Evolutionary conservation across 2,113 vertebrate species (phyloP), one percentile per base, ranked within the genome.

Genomic region (Lipophrys pholis): DNA sequence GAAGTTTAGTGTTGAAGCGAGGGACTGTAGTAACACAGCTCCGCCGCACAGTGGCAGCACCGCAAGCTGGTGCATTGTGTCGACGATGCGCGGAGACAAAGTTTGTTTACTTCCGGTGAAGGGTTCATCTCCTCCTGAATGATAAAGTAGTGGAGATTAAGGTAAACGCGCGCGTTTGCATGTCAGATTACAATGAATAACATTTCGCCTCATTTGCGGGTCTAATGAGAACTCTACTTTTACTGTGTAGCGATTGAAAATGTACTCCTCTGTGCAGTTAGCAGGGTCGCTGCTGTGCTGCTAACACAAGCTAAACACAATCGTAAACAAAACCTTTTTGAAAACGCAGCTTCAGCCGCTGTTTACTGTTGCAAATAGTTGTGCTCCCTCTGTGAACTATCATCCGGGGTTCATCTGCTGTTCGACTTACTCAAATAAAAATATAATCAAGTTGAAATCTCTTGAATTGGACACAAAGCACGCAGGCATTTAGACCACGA

Each of bases 21-120:
- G 21, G 21, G 21, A 30, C 41, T 83, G 84, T 35, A 88, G 63
- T 84, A 45, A 38, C 57, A 56, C 17, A n/a, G 10, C 14, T 79
- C n/a, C 30, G 41, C 80, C 91, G 71, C 83, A 6, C 0, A 50
- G 60, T 0, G 69, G 85, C 87, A 80, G 85, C 46, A 86, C 38
- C 60, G 16, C 6, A 17, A 11, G 40, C n/a, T 21, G 14, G 15
- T 0, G 45, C 5, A 4, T 30, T 30, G 21, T 30, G 21, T 30
- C 21, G 21, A 30, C 21, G 4, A 30, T 30, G 21, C 21, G 21
- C 21, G 21, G 2, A 4, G 21, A 30, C 4, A 71, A 73, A 39
- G 57, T 77, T 81, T 69, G 59, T 91, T 82, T 84, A 87, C 82
- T 89, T 93, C 88, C 90, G 85, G 84, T 52, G 40, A 63, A 61